These are phyloP conservation scores for Nerophis ophidion DNA, from an alignment of 2,113 vertebrate species.

Conservation along the genomic window DNA sequence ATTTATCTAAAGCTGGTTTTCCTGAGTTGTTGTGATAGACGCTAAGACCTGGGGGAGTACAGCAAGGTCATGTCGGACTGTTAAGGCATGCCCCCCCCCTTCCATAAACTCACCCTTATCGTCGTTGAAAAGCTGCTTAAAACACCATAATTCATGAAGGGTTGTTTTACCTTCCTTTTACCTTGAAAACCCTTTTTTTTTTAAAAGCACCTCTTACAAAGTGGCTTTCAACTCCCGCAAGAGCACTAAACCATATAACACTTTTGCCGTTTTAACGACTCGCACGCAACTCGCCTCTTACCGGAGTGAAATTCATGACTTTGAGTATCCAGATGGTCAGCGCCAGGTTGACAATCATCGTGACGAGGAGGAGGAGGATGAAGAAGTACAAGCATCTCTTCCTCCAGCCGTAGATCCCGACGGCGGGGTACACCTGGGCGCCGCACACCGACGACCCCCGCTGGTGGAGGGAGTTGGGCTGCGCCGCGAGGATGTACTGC, in stretches of 20 bases:
- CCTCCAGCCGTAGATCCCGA: slow-evolving; percentile 98
- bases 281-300: slow-evolving; percentile 67
- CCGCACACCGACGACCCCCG: slow-evolving; percentile 70
- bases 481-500: slow-evolving; percentile 94
- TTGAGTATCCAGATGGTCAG: slow-evolving; percentile 99
- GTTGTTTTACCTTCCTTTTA: slow-evolving; percentile 4
- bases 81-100: too few relatives aligned
- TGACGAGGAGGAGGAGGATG: slow-evolving; percentile 96
- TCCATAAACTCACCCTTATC: too few relatives aligned
- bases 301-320: slow-evolving; percentile 99
- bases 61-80: too few relatives aligned
- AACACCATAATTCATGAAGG: too few relatives aligned
- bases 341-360: slow-evolving; percentile 98
- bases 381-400: slow-evolving; percentile 99
- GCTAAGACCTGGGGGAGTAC: too few relatives aligned
- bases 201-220: slow-evolving; percentile 16
- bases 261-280: slow-evolving; percentile 18
- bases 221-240: slow-evolving; percentile 14
- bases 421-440: slow-evolving; percentile 82
- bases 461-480: slow-evolving; percentile 86
- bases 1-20: too few relatives aligned
- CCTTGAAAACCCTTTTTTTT: slow-evolving; percentile 15
- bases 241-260: slow-evolving; percentile 28
- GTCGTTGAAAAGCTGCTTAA: too few relatives aligned
- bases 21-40: too few relatives aligned